Conservation (phyloP, 2,797 vertebrate genomes). For the Cheirogaleus major region DNA sequence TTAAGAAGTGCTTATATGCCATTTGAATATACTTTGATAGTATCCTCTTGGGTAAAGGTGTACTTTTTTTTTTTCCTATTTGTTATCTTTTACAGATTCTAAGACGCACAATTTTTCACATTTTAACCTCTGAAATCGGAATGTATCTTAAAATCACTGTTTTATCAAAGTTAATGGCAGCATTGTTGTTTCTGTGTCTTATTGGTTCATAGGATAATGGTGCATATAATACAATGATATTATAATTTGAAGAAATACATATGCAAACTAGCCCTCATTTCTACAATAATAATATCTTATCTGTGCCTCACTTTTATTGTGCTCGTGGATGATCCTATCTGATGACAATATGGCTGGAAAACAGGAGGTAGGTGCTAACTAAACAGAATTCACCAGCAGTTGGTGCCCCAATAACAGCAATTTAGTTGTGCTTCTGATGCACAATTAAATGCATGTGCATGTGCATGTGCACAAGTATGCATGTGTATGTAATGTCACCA, state of each 20-base stretch:
- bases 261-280: background rate
- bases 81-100: background rate
- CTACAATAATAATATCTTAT: background rate
- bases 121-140: background rate
- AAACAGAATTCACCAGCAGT: background rate
- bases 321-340: rapidly evolving
- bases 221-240: background rate
- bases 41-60: background rate
- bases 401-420: background rate
- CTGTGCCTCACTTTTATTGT: background rate
- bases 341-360: background rate
- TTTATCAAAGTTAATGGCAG: background rate
- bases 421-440: background rate
- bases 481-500: background rate
- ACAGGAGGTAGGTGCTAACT: background rate
- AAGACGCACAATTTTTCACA: background rate
- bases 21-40: background rate
- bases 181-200: background rate
- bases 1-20: background rate
- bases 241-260: background rate
- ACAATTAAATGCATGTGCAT: no score
- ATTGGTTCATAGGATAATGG: background rate
- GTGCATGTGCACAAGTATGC: no score
- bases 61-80: background rate
- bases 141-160: background rate